Base-by-base conservation (phyloP, 2,113 vertebrate genomes). In the Xyliphius kryptos region DNA sequence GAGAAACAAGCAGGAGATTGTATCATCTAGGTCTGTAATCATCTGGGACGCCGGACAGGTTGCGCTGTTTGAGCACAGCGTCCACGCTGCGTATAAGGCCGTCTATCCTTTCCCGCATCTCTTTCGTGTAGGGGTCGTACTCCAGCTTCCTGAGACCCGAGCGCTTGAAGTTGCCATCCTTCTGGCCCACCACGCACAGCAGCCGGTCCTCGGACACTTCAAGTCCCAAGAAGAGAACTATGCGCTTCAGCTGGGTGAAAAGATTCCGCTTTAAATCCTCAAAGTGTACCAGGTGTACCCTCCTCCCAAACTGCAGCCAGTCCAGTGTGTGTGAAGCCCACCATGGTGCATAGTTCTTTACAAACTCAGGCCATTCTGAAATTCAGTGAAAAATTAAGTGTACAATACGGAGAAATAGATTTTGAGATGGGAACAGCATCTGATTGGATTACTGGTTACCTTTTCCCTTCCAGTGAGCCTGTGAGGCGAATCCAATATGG, bases 331-430 rank as follows among this genome's bases (percentile, higher is more conserved):
- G 95, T 0, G 95, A 94, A 0, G 92, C 94, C 96, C 96, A 99
- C 94, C 95, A 98, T 0, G 96, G 96, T 0, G 92, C 90, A 0
- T 98, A 97, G 82, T 94, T 97, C 51, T 87, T 90, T 69, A 98
- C 93, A 0, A 98, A 98, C 73, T 98, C 94, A 0, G 96, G 96
- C 96, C 96, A 98, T 72, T 99, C 95, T 98, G 86, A 51, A 60
- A 21, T 4, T 1, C 3, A 63, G n/a, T 14, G 21, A 47, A 4
- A 40, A 1, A n/a, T 14, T 8, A 53, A 57, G 57, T n/a, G n/a
- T n/a, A n/a, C n/a, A n/a, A n/a, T n/a, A n/a, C n/a, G n/a, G n/a
- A n/a, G n/a, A n/a, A n/a, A n/a, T n/a, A n/a, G n/a, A n/a, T n/a
- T n/a, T n/a, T n/a, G n/a, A n/a, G n/a, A n/a, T n/a, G n/a, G n/a